Evolutionary conservation across 2,888 invertebrate species (phyloP), one percentile per base, ranked within the genome.

Genomic region (Phortica okadai): DNA sequence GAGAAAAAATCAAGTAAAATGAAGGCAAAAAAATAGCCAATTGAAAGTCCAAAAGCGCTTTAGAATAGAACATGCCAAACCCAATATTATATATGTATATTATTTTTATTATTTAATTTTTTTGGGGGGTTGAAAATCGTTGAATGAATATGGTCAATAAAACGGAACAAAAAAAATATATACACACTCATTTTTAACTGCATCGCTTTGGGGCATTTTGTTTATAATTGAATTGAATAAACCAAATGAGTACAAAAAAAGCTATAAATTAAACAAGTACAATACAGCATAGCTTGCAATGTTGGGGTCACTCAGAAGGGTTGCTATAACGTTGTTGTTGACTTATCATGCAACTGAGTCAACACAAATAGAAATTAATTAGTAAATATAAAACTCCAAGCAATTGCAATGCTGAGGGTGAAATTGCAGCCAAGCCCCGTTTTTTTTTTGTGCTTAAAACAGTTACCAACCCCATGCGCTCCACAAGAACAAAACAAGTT

Each of bases 331-430:
- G 33, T 8, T 44, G 0, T 72, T 50, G 3, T 21, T n/a, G 41
- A 44, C 54, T 8, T 42, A 16, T 56, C n/a, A 7, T 16, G 73
- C 42, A 16, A 45, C 16, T 59, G 14, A 8, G 62, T 44, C 50
- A 10, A 72, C n/a, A 56, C 33, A 58, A 72, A 72, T 6, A 25
- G 73, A 72, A 44, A 45, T 62, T 62, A 73, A 73, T 73, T 59
- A 62, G 50, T 50, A 8, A 14, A 50, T 50, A 50, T 14, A 50
- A 14, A 50, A 50, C 8, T 50, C 50, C 50, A 11, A 50, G 14
- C 50, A 6, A 11, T 14, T 50, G 50, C 50, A 50, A 33, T 14
- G n/a, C 7, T 10, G 42, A 66, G 44, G 25, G 6, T 16, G 8
- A 44, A 44, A 67, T 2, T 44, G 67, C 42, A 44, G 42, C 44